Base-by-base conservation (phyloP, 2,113 vertebrate genomes). In the Cryptotis parvus region DNA sequence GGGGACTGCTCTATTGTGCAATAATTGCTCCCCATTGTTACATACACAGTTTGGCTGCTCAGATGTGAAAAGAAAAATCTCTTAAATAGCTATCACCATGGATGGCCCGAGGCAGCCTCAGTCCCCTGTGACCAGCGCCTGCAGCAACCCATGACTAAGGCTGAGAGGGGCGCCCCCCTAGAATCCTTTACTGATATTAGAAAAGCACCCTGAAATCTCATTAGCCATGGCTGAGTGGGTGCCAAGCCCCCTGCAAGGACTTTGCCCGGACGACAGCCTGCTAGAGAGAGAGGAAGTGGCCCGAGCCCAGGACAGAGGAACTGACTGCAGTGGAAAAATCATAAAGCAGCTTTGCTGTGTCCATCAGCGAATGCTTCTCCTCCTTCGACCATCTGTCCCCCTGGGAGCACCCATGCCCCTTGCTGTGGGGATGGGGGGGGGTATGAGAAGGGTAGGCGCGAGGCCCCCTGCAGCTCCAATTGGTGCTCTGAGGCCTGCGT, bases 31-130 rank as follows among this genome's bases (percentile, higher is more conserved):
- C 92, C 95, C 84, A 93, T 33, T 91, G 95, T 91, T 90, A 93
- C 84, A 92, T 69, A 95, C 90, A 92, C 95, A 94, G 90, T 93
- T 94, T 75, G 94, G 82, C 90, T 93, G 82, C 92, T 95, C 84
- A 70, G 73, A 93, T 85, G 63, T 87, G 94, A 85, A 92, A 94
- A 91, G 55, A 87, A 94, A 58, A 94, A 93, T 91, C 94, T 97
- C 94, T 94, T 93, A 94, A 93, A 84, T 72, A 93, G 91, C 84
- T 91, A 16, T 92, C 93, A 79, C 91, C 63, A 86, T 73, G 58
- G 94, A 84, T 39, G 73, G 91, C 83, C 93, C 61, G 9, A 85
- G 73, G 93, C 90, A 65, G 2, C 69, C 75, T 45, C 0, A 0
- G 68, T 83, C 91, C 79, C 93, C 78, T 15, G 90, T 82, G 92